These are phyloP conservation scores for Phasia obesa DNA, from an alignment of 2,888 invertebrate species.

Conservation along the genomic window DNA sequence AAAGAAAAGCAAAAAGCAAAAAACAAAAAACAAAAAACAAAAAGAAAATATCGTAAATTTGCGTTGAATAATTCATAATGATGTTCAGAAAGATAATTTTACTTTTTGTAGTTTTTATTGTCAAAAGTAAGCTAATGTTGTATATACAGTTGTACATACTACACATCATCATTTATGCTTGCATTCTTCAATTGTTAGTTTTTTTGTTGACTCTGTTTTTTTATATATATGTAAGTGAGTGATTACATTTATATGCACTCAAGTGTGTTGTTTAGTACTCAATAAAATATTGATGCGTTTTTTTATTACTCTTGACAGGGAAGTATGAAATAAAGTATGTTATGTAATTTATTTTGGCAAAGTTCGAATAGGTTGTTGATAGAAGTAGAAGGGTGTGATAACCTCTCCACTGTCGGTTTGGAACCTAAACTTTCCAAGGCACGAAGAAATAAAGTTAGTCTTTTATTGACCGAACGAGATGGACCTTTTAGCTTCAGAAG, in stretches of 20 bases:
- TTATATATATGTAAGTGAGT: not conserved
- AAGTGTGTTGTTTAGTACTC: not conserved
- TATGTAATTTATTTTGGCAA: too few relatives aligned
- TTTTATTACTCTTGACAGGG: not conserved
- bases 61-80: conserved; percentile 79
- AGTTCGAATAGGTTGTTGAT: too few relatives aligned
- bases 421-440: too few relatives aligned
- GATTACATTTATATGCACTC: not conserved
- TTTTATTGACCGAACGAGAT: too few relatives aligned
- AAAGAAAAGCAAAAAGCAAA: not conserved
- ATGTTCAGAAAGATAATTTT: conserved; percentile 73
- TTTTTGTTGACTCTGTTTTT: not conserved
- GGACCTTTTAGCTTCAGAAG: too few relatives aligned
- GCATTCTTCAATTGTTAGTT: not conserved
- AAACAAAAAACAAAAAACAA: not conserved
- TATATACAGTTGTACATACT: not conserved
- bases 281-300: not conserved
- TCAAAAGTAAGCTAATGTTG: conserved; percentile 8
- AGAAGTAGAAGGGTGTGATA: too few relatives aligned
- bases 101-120: not conserved
- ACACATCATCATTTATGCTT: not conserved
- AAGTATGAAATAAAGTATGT: not conserved
- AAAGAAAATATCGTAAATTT: conserved; percentile 36
- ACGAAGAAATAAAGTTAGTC: too few relatives aligned
- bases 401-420: too few relatives aligned